Base-by-base conservation (phyloP, 2,888 invertebrate genomes). In the Stratiomys singularior region DNA sequence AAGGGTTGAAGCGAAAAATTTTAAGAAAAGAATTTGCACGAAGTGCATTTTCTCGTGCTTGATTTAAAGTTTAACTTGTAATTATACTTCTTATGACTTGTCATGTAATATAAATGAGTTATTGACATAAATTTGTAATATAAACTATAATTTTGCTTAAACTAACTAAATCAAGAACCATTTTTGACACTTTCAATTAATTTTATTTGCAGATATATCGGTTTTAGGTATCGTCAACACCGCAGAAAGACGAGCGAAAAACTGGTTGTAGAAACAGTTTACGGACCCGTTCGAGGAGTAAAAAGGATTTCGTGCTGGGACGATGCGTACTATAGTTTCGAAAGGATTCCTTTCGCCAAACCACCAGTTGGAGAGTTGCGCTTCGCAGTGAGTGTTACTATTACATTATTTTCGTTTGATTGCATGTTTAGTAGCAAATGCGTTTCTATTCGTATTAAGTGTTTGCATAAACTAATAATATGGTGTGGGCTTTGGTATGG, bases 261-360 rank as follows among this genome's bases (percentile, higher is more conserved):
- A 58, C 80, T 83, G 30, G 81, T 84, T 69, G 81, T 85, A 1
- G 81, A 84, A 52, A 87, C 86, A 0, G 80, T 81, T 15, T 82
- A 85, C 77, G 87, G 87, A 18, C 79, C 81, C 0, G 83, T 87
- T 21, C 84, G 83, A 15, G 87, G 87, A 3, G 84, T 84, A 11
- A 85, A 86, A 78, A 82, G 87, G 13, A 82, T 83, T 30, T 83
- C 87, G 0, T 83, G 86, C 18, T 86, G 85, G 83, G 84, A 85
- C 44, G 83, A 82, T 78, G 79, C 82, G 5, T 86, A 86, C 72
- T 83, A 81, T 37, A 85, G 86, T 77, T 87, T 87, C 77, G 86
- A 87, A 81, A 83, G 82, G 66, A 84, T 87, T n/a, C 87, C 87
- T 0, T 87, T 84, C 78, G 87, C 86, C 27, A 84, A 86, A 81